Conservation (phyloP, 2,888 invertebrate species). For the Masnerella sp. region DNA sequence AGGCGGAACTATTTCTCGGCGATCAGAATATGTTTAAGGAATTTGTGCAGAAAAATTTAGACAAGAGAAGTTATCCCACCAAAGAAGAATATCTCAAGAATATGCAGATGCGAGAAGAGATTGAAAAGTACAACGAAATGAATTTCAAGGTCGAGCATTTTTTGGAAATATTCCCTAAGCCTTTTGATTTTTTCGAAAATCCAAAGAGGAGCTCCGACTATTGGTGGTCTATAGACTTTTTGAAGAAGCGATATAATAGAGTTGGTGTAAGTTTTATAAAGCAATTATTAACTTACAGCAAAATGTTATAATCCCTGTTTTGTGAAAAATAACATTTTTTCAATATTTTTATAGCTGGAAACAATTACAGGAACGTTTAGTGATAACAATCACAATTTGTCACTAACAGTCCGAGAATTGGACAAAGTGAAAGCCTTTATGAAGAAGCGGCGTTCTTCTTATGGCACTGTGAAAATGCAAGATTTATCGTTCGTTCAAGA, state of each 20-base stretch:
- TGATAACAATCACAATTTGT: conserved; percentile 60
- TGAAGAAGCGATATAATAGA: conserved; percentile 62
- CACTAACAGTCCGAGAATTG: conserved; percentile 63
- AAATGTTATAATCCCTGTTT: background rate
- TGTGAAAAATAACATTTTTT: background rate
- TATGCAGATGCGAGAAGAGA: conserved; percentile 71
- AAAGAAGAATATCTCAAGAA: conserved; percentile 63
- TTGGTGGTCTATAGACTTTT: conserved; percentile 61
- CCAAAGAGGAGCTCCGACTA: conserved; percentile 55
- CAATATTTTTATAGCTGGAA: conserved; percentile 31
- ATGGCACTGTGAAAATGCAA: conserved; percentile 57
- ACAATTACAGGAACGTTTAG: conserved; percentile 62
- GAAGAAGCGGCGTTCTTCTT: conserved; percentile 60
- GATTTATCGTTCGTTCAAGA: conserved; percentile 71
- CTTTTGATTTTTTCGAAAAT: conserved; percentile 71
- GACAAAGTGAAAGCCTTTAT: conserved; percentile 55
- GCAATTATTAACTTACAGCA: background rate
- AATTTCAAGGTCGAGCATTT: conserved; percentile 77
- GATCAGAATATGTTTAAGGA: conserved; percentile 60
- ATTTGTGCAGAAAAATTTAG: conserved; percentile 65
- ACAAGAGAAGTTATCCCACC: conserved; percentile 65
- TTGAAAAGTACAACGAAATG: conserved; percentile 76
- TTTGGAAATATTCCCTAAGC: conserved; percentile 77
- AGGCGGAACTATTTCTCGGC: conserved; percentile 51
- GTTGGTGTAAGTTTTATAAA: conserved; percentile 54